Base-by-base conservation (phyloP, 2,888 invertebrate species). In the Thereva nobilitata region DNA sequence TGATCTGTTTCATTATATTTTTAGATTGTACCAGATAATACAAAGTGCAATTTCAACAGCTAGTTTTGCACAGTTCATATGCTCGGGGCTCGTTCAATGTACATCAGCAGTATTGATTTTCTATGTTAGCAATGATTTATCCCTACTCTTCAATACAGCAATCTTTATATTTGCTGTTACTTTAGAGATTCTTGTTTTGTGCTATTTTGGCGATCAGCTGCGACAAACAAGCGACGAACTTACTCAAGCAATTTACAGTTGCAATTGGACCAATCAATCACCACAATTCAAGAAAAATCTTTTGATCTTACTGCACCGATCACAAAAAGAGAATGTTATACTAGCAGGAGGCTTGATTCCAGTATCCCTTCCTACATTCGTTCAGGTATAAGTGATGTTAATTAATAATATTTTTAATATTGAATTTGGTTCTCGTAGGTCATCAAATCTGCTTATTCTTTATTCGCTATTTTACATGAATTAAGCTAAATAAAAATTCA, bases 211-310 rank as follows among this genome's bases (percentile, higher is more conserved):
- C 0, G 83, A 83, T 70, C 81, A 82, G 65, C 78, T 86, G 50
- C 84, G 83, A 5, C 71, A 76, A 4, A 76, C 84, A 82, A 85
- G 85, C 70, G 79, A 82, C 72, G 75, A 80, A 1, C 77, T 86
- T 3, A 78, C 82, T 0, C 79, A 83, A 41, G 81, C 81, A 54
- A 74, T 85, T 70, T 86, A 85, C 72, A 79, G 81, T 59, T 83
- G 84, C 70, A 82, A 82, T 3, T 86, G 86, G 86, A 79, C 83
- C 56, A 81, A 84, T 6, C 84, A 86, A 73, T 76, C 81, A 64
- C 72, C 71, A 0, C 74, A 74, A 67, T 85, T 84, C 72, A 78
- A 78, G 12, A 79, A 78, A 7, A 75, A 76, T 5, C 73, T 86
- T 37, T 74, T 82, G 66, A 80, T 86, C 52, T 82, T 84, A 4